These are phyloP conservation scores for Xiphorhynchus elegans DNA, from an alignment of 2,113 vertebrate genomes.

Conservation along the genomic window DNA sequence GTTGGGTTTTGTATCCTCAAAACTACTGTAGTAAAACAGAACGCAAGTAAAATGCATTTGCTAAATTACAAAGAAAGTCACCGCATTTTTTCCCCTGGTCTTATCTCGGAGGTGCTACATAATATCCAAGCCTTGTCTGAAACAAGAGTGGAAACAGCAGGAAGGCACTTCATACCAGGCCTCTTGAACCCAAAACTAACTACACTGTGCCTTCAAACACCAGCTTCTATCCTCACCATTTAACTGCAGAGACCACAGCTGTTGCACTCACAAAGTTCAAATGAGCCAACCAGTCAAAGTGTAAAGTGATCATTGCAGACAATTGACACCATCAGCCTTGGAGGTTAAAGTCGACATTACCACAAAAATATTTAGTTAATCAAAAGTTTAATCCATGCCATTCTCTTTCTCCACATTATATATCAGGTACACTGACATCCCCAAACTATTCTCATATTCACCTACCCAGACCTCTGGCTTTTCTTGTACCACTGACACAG, in stretches of 20 bases:
- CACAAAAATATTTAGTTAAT: background rate
- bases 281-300: background rate
- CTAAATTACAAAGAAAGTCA: background rate
- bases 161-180: background rate
- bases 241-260: background rate
- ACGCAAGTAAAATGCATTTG: background rate
- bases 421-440: background rate
- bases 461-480: background rate
- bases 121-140: background rate
- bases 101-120: background rate
- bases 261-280: background rate
- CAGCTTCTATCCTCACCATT: background rate
- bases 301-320: background rate
- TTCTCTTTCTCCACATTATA: background rate
- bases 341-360: background rate
- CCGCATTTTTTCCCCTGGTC: background rate
- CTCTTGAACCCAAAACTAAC: background rate
- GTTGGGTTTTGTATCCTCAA: background rate
- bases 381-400: background rate
- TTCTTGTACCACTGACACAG: background rate
- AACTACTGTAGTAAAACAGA: background rate
- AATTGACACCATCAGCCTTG: background rate
- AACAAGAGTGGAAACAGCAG: background rate
- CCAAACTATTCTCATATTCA: background rate
- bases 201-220: background rate